Percentiles rank a stretch among this genome's conserved stretches.
Conservation (phyloP, 2,888 invertebrate species). For the Eurytoma californica region DNA sequence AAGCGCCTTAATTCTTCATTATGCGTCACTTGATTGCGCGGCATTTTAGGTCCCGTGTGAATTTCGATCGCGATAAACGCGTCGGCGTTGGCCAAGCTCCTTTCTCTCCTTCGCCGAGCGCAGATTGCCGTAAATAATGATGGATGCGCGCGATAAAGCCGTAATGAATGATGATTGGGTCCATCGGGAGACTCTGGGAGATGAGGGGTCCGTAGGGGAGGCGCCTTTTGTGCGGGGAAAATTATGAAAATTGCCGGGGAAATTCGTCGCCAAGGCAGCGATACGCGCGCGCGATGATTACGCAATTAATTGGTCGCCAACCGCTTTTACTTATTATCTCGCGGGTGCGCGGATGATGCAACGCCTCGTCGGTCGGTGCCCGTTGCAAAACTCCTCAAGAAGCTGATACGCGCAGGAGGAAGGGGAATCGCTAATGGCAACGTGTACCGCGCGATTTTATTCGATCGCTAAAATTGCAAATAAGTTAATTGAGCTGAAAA, state of each 20-base stretch:
- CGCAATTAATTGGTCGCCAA: not conserved
- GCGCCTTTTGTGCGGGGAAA: not conserved
- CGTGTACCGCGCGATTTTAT: too few species aligned
- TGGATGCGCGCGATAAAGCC: constrained; percentile 38
- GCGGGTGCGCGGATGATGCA: too few species aligned
- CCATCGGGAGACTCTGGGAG: not conserved
- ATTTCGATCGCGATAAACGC: constrained; percentile 43
- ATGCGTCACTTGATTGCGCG: constrained; percentile 1
- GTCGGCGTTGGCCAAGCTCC: constrained; percentile 2
- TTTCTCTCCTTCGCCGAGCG: constrained; percentile 1
- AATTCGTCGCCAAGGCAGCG: not conserved
- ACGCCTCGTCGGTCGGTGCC: too few species aligned
- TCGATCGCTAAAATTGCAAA: too few species aligned
- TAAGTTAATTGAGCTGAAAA: constrained; percentile 5
- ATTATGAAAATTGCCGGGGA: constrained; percentile 8
- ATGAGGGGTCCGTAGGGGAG: not conserved
- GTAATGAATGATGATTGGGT: constrained; percentile 37
- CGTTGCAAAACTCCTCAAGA: too few species aligned
- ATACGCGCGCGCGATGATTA: constrained; percentile 1
- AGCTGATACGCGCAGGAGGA: too few species aligned
- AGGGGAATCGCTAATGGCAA: too few species aligned
- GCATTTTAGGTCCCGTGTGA: constrained; percentile 14
- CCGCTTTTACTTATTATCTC: too few species aligned
- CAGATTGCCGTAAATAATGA: constrained; percentile 38
- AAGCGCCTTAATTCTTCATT: constrained; percentile 36